Base-by-base conservation (phyloP, 2,888 invertebrate genomes). In the Ormyrus thymus region DNA sequence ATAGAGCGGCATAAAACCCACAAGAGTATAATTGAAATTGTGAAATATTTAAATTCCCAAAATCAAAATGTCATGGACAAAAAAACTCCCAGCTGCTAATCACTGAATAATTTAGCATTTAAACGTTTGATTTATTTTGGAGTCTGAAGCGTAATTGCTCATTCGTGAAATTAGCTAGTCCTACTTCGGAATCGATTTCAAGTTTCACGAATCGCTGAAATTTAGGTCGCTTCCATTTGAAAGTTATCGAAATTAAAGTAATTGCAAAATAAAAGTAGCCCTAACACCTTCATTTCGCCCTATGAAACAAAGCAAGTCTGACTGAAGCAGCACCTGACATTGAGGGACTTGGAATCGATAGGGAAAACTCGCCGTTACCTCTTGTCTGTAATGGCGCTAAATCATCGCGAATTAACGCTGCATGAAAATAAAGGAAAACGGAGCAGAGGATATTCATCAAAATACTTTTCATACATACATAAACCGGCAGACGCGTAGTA, bases 81-180 rank as follows among this genome's bases (percentile, higher is more conserved):
- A 29, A 29, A 3, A 29, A 29, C 29, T 29, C 29, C 29, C 29
- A 11, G 11, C 45, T 61, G 45, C 64, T 64, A 50, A 64, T 64
- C n/a, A 15, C n/a, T 48, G 64, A 64, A 64, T 64, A 64, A 64
- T 64, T 13, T 64, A 50, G 13, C 46, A 64, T 50, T 50, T 64
- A 2, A 13, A n/a, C n/a, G 15, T 62, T 62, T 9, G 46, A 50
- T 50, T 64, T 15, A 64, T 50, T 64, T 50, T 58, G 15, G 15
- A 50, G 48, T 29, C 64, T 50, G 13, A 62, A n/a, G 46, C n/a
- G 46, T 7, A 43, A 7, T 8, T 45, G 46, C 53, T 69, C 68
- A 56, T 11, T 56, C 68, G 68, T 56, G 68, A 69, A 69, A 69
- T 69, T 69, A 69, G 56, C 46, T 56, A 56, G 68, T 56, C 56